phyloP scores from a whole-genome alignment of 2,888 invertebrate species.

The Thera britannica region DNA sequence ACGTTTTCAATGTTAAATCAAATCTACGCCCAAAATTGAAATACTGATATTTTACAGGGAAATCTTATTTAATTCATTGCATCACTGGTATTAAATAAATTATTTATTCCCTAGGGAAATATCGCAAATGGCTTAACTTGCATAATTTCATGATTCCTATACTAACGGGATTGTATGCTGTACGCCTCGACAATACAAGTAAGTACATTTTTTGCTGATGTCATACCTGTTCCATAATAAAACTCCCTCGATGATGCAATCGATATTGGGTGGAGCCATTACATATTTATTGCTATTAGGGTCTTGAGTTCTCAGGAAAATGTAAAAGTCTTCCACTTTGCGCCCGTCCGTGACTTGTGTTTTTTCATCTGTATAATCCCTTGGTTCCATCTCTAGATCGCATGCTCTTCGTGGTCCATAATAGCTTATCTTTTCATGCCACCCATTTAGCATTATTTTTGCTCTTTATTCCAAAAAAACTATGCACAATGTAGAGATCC shows the following conservation, averaged over 20 bases:
- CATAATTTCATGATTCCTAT: slow-evolving; percentile 22
- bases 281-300: slow-evolving; percentile 73
- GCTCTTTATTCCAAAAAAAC: too few relatives aligned
- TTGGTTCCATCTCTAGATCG: slow-evolving; percentile 3
- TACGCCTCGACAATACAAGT: slow-evolving; percentile 31
- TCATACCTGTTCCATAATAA: slow-evolving; percentile 66
- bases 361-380: slow-evolving; percentile 37
- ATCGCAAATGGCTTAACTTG: slow-evolving; percentile 18
- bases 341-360: slow-evolving; percentile 41
- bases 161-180: slow-evolving; percentile 12
- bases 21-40: slow-evolving; percentile 1
- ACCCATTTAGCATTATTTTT: too few relatives aligned
- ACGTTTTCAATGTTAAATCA: slow-evolving; percentile 20
- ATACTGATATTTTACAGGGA: not conserved
- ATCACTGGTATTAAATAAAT: slow-evolving; percentile 3
- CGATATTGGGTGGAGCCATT: slow-evolving; percentile 70
- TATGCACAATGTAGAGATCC: too few relatives aligned
- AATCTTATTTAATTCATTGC: not conserved
- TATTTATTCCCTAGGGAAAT: slow-evolving; percentile 27
- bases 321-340: slow-evolving; percentile 52
- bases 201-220: slow-evolving; percentile 55
- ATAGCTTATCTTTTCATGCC: too few relatives aligned
- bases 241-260: slow-evolving; percentile 63
- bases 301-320: slow-evolving; percentile 58
- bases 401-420: too few relatives aligned